Evolutionary conservation across 2,888 invertebrate species (phyloP).

Genomic region (Himalopsyche anomala): DNA sequence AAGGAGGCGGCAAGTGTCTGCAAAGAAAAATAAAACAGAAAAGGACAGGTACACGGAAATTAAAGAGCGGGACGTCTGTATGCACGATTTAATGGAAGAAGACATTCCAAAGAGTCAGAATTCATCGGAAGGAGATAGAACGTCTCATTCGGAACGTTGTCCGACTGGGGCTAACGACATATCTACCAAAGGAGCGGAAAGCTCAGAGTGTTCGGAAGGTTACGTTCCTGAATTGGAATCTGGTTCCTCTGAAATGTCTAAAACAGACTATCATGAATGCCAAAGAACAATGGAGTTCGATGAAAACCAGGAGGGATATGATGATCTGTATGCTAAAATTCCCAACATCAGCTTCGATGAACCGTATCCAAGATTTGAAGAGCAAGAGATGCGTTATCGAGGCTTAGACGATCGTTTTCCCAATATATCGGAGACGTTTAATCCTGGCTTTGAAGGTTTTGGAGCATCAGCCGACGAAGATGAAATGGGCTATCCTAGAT

Average conservation of each 20-base stretch:
- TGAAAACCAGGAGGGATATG: conserved; percentile 77
- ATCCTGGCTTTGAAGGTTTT: conserved; percentile 76
- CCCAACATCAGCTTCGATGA: conserved; percentile 64
- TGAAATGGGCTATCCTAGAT: conserved; percentile 81
- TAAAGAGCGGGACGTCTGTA: conserved; percentile 70
- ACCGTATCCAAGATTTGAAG: conserved; percentile 64
- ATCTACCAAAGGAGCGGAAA: conserved; percentile 76
- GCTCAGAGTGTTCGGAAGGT: conserved; percentile 82
- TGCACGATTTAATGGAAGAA: conserved; percentile 76
- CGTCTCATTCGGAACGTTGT: conserved; percentile 71
- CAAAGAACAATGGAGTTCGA: conserved; percentile 69
- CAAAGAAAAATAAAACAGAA: conserved; percentile 77
- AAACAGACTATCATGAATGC: conserved; percentile 70
- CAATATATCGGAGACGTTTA: conserved; percentile 67
- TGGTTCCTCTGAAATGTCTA: conserved; percentile 79
- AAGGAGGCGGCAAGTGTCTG: conserved; percentile 80
- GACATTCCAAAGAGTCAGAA: conserved; percentile 75
- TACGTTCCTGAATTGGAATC: conserved; percentile 82
- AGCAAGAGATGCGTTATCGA: conserved; percentile 59
- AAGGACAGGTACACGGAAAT: conserved; percentile 70
- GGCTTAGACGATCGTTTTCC: conserved; percentile 73
- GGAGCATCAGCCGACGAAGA: conserved; percentile 81
- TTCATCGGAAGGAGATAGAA: conserved; percentile 76
- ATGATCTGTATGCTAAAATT: conserved; percentile 69
- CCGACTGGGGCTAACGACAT: conserved; percentile 68